Conservation (phyloP, 2,113 vertebrate species). For the Notothenia rossii region DNA sequence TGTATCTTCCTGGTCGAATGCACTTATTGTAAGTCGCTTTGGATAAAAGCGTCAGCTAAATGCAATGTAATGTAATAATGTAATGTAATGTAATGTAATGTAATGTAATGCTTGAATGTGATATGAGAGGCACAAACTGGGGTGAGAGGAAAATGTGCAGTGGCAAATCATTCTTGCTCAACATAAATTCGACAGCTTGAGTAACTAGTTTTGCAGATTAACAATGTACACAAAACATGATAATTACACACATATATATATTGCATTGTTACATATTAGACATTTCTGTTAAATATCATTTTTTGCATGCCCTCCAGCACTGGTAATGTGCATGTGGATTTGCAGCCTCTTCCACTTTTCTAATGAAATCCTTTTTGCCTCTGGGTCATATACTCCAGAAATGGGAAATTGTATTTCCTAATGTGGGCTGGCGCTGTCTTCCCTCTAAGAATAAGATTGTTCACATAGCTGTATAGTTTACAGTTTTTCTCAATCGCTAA, state of each 20-base stretch:
- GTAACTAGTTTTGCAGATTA: background rate
- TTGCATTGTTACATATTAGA: too few species aligned
- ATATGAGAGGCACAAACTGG: background rate
- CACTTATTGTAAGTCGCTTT: too few species aligned
- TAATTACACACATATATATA: background rate
- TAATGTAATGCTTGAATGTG: background rate
- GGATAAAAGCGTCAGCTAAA: too few species aligned
- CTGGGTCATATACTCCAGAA: background rate
- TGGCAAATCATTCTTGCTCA: background rate
- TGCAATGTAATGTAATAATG: too few species aligned
- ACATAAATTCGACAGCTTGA: background rate
- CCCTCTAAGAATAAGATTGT: background rate
- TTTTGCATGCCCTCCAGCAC: too few species aligned
- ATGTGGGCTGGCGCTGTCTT: background rate
- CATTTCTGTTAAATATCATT: too few species aligned
- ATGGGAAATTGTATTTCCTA: background rate
- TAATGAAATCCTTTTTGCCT: background rate
- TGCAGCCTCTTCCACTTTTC: constrained; percentile 10
- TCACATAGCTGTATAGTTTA: background rate
- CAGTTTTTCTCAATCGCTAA: too few species aligned
- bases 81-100: too few species aligned
- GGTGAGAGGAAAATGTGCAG: background rate
- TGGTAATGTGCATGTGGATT: background rate
- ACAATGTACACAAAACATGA: background rate
- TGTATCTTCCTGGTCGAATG: too few species aligned